Base-by-base conservation (phyloP, 2,113 vertebrate species). In the Syngnathus floridae region DNA sequence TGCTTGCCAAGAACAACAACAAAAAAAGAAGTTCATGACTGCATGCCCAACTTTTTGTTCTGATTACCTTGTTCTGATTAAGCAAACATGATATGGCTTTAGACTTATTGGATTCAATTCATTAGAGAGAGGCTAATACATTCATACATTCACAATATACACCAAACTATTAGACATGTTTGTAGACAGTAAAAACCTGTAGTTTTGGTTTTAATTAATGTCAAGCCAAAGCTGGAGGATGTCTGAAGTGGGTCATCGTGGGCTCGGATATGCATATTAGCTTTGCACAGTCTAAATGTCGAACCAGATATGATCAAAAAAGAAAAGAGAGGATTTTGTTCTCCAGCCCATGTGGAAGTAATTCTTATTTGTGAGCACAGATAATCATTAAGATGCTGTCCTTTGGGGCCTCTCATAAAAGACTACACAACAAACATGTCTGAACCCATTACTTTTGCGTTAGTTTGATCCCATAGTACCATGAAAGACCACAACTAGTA, bases 341-440 rank as follows among this genome's bases (percentile, higher is more conserved):
- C 46, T 76, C 13, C 7, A 52, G 54, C 46, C 38, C 80, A 77
- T 72, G 65, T 75, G 65, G 72, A 80, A 81, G 13, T 40, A 54
- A 71, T 73, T 74, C 74, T 72, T 37, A 62, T 21, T 55, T 46
- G 65, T 74, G 69, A 82, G 72, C 49, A 71, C 13, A 19, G 26
- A 48, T 76, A 83, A 84, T 84, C 65, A 82, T 61, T 77, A 58
- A 74, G 77, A 80, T 75, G 65, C 51, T 52, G 60, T 66, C 63
- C 6, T 51, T 62, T 48, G 60, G 61, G 65, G 65, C 74, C 21
- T 4, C n/a, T 26, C 22, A 21, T 22, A 66, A 62, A 46, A 58
- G 62, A 66, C 65, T 63, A 45, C 45, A 71, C 45, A 69, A 63
- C 62, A 67, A 71, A 31, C 62, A 63, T 58, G 45, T 65, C 63